These are phyloP conservation scores for Macrocentrus cingulum DNA, from an alignment of 1,140 invertebrate species.

Conservation along the genomic window DNA sequence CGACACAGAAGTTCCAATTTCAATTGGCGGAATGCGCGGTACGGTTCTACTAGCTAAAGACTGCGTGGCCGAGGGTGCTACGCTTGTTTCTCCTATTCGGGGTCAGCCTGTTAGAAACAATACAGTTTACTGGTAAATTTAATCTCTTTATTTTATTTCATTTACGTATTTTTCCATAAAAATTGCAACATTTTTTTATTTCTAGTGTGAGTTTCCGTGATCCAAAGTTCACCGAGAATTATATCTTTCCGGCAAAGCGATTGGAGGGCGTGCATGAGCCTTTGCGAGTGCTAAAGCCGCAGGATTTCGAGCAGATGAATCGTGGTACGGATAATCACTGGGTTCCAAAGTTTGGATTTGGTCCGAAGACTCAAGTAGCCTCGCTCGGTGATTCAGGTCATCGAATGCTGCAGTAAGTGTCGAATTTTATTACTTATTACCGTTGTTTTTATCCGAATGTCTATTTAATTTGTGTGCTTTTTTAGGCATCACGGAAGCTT, in stretches of 20 bases:
- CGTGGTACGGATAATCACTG: conserved; percentile 64
- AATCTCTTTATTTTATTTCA: not conserved
- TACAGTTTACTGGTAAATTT: conserved; percentile 55
- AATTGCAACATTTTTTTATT: conserved; percentile 50
- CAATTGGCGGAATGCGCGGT: conserved; percentile 74
- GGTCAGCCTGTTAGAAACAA: conserved; percentile 63
- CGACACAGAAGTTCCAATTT: conserved; percentile 59
- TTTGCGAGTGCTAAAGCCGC: conserved; percentile 76
- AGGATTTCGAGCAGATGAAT: conserved; percentile 71
- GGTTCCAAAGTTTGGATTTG: conserved; percentile 75
- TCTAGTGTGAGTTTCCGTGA: conserved; percentile 76
- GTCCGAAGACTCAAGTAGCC: conserved; percentile 63
- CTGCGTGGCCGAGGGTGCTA: conserved; percentile 65
- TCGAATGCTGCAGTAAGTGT: conserved; percentile 63
- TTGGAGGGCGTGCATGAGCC: conserved; percentile 73
- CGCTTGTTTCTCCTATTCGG: conserved; percentile 70
- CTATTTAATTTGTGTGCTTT: conserved; percentile 6
- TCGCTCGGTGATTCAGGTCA: conserved; percentile 68
- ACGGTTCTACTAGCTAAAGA: conserved; percentile 71
- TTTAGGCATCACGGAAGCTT: conserved; percentile 41
- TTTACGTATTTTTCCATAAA: conserved; percentile 16
- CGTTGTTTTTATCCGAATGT: not conserved
- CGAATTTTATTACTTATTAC: conserved; percentile 1
- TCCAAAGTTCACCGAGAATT: conserved; percentile 75
- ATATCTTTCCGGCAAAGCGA: conserved; percentile 75